Base-by-base conservation (phyloP, 2,888 invertebrate genomes). In the Perizoma affinitatum region DNA sequence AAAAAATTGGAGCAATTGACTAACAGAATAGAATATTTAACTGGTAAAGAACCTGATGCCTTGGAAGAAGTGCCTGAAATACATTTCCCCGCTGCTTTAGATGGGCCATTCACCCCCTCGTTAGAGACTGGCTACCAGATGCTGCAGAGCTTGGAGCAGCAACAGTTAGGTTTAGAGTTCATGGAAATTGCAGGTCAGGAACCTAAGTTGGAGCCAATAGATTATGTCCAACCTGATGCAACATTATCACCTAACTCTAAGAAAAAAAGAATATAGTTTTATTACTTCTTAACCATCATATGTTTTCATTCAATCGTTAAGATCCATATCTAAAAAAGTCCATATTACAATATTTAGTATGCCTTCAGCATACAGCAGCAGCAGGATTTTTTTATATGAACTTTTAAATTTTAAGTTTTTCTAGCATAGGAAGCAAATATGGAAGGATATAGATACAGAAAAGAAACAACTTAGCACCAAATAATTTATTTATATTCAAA, bases 41-140 rank as follows among this genome's bases (percentile, higher is more conserved):
- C 86, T 36, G 75, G 87, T 43, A 87, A 86, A 10, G 87, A 86
- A 51, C 78, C 88, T 41, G 88, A 88, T 11, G 87, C 86, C 63
- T 72, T 91, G n/a, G 88, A 89, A 70, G 92, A 92, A 68, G 92
- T 93, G 0, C 93, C 93, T 0, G 93, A 93, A 66, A 73, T 93
- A 53, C 93, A 93, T 72, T 93, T 93, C 58, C 93, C 93, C 0
- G 91, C 92, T 11, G 93, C 88, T 2, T 71, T 93, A 41, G 92
- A 91, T 72, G 91, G 88, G 7, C 83, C 92, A 0, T 93, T 92
- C 57, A 93, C 93, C 52, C 94, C 94, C 0, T 94, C 94, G 7
- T 81, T 95, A 40, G 94, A 94, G 72, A 93, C 94, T 40, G 95
- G 94, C 0, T 95, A 94, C 73, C 94, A 95, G 81, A 95, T 95